These are phyloP conservation scores for Troides oblongomaculatus DNA, from an alignment of 2,888 invertebrate genomes.

Conservation along the genomic window DNA sequence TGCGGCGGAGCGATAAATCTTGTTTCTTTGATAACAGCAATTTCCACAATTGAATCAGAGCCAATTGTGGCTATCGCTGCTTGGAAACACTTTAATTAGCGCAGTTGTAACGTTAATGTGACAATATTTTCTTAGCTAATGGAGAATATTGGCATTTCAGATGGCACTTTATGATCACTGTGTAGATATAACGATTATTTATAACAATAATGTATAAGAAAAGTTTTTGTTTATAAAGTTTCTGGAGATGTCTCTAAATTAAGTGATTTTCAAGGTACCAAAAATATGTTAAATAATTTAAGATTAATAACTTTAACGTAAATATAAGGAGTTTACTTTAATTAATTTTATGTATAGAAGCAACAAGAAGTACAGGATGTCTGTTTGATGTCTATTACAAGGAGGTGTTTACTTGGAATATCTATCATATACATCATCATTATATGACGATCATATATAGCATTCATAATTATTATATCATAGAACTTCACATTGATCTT, in stretches of 20 bases:
- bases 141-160: conserved; percentile 6
- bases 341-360: no score
- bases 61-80: conserved; percentile 14
- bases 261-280: no score
- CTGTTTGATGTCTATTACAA: no score
- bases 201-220: neutral
- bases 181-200: neutral
- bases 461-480: no score
- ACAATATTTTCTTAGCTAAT: conserved; percentile 18
- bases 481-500: no score
- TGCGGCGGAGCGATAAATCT: conserved; percentile 15
- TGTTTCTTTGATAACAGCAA: conserved; percentile 15
- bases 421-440: no score
- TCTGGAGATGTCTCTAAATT: neutral
- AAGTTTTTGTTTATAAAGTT: neutral
- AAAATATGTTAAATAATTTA: no score
- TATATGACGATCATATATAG: no score
- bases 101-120: conserved; percentile 8
- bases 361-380: no score
- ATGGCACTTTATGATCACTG: conserved; percentile 4
- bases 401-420: no score
- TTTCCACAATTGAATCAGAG: conserved; percentile 18
- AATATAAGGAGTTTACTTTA: no score
- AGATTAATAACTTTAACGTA: no score
- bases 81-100: conserved; percentile 22